Evolutionary conservation across 2,113 vertebrate species (phyloP), one percentile per base, ranked within the genome.

Genomic region (Falcunculus frontatus): DNA sequence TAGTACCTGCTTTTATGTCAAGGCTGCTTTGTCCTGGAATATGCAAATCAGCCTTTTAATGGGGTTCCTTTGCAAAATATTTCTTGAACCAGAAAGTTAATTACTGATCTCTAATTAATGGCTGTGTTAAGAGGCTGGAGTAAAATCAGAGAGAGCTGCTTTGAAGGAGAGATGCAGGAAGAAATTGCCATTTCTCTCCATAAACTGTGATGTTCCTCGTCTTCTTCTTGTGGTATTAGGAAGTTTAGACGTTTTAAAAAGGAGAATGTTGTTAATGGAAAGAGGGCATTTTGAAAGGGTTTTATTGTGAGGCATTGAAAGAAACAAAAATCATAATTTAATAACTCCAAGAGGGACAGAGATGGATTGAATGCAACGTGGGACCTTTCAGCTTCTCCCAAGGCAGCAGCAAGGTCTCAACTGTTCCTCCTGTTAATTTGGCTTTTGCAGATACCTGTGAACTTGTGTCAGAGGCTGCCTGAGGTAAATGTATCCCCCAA

Each of bases 71-170:
- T 94, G 95, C 91, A 97, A 96, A 97, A 87, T 89, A 95, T 96
- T 98, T 97, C 95, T 95, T 87, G 86, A 98, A 96, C 93, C 92
- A 95, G 97, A 97, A 97, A 97, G 96, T 97, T 98, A 98, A 98
- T 98, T 98, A 98, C 96, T 64, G 90, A 77, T 87, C 87, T 97
- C 85, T 97, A 97, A 97, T 98, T 97, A 97, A 97, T 90, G 96
- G 86, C 95, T 96, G n/a, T 76, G 96, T 95, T 88, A 93, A 81
- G 93, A 97, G 93, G 91, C 94, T 96, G 69, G 73, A 82, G 86
- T 89, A 76, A 92, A 95, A 95, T 84, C 53, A 42, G 90, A 86
- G 41, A 57, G 80, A 85, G 4, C 41, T 29, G 86, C 92, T 96
- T 92, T 80, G 92, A 91, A 87, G 89, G 84, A 80, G 75, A 87